These are phyloP conservation scores for Oxycera nigricornis DNA, from an alignment of 2,888 invertebrate species.

Conservation along the genomic window DNA sequence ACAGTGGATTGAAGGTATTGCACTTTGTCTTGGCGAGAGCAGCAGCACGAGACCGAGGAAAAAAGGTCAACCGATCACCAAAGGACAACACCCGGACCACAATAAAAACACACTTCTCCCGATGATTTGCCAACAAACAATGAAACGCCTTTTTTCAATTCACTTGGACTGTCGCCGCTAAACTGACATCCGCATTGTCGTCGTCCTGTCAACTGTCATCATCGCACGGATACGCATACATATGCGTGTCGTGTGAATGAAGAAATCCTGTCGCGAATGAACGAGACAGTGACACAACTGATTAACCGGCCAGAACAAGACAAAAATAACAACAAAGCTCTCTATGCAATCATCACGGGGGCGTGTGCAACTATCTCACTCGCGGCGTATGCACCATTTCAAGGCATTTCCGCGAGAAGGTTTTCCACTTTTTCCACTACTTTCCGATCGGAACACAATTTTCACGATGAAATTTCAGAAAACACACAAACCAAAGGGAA, in stretches of 20 bases:
- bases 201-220: conserved; percentile 31
- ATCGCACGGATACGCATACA: too few species aligned
- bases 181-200: conserved; percentile 7
- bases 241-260: not conserved
- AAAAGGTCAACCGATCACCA: not conserved
- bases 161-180: not conserved
- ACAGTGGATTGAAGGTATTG: not conserved
- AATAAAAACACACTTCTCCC: not conserved
- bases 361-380: not conserved
- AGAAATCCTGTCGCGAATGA: not conserved
- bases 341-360: not conserved
- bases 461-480: not conserved
- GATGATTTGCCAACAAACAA: not conserved
- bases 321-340: conserved; percentile 33
- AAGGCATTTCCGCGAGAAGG: not conserved
- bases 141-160: not conserved
- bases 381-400: conserved; percentile 11
- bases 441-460: conserved; percentile 1
- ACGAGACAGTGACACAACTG: not conserved
- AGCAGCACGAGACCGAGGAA: not conserved
- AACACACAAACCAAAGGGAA: not conserved
- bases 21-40: not conserved
- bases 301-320: not conserved
- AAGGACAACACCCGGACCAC: not conserved
- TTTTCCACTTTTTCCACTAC: not conserved